Evolutionary conservation across 2,113 vertebrate species (phyloP), one percentile per base, ranked within the genome.

Genomic region (Oenanthe oenanthe): DNA sequence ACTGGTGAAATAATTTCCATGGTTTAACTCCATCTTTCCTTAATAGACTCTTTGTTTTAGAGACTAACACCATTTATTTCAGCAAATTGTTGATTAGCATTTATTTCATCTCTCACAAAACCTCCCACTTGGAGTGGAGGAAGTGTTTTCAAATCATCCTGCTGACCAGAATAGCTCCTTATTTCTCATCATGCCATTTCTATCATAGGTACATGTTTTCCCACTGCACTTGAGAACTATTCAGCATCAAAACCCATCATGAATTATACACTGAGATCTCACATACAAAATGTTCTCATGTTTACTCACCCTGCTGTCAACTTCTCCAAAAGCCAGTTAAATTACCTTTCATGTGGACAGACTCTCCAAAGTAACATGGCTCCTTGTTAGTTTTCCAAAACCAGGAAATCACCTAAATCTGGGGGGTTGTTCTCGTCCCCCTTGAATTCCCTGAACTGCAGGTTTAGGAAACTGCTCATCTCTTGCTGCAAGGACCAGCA

Each of bases 191-290:
- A 62, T 76, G 81, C 16, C 74, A 61, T 88, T 93, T 90, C 66
- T 80, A 13, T 48, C 28, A 11, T 85, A 92, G 85, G 71, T 85
- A 82, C 58, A 24, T 21, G 7, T 72, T 85, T 92, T 85, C 70
- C 88, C 3, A 0, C 40, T 83, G 72, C 88, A 71, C 50, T 88
- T 42, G 54, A 93, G 88, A 94, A 74, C 72, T 80, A 31, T 43
- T 85, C 89, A 74, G 60, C 61, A 92, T 67, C 70, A 75, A 94
- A 95, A 38, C 7, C n/a, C 32, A 14, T 80, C 85, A 82, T 84
- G 88, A 95, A 88, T 96, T 94, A 95, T 90, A 85, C 94, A 94
- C 85, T 60, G 75, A 90, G 67, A 93, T 82, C 79, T 88, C 75
- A 88, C 92, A 63, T 84, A 86, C 50, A 83, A 68, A 80, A 80